Percentiles rank a stretch among this genome's conserved stretches.
These are phyloP conservation scores for Phataginus tricuspis DNA, from an alignment of 2,797 vertebrate genomes.

Conservation along the genomic window DNA sequence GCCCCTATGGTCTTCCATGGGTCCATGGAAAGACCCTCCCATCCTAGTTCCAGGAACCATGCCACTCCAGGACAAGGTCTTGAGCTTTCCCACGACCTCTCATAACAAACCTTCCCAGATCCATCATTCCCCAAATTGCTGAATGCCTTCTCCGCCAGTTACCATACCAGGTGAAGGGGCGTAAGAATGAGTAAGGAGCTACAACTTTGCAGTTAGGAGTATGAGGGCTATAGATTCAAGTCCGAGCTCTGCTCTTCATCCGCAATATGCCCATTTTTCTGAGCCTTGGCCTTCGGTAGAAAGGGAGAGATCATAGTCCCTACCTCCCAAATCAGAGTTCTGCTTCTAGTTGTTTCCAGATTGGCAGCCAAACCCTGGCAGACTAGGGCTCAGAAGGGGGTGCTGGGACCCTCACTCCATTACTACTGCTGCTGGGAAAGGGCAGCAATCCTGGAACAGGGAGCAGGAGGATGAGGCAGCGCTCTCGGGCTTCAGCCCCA, in stretches of 20 bases:
- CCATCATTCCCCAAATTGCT: not conserved
- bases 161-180: not conserved
- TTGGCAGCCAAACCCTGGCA: not conserved
- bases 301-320: not conserved
- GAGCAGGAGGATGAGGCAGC: not conserved
- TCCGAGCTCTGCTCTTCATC: not conserved
- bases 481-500: not conserved
- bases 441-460: not conserved
- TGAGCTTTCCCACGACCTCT: not conserved
- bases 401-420: not conserved
- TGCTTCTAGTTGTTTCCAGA: conserved; percentile 6
- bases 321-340: not conserved
- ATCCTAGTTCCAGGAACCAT: not conserved
- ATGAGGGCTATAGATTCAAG: not conserved
- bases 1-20: not conserved
- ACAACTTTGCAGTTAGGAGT: not conserved
- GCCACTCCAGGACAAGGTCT: not conserved
- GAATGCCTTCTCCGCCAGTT: not conserved
- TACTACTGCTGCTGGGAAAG: not conserved
- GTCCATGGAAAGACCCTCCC: not conserved
- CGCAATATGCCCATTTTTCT: not conserved
- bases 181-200: not conserved
- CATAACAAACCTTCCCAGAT: not conserved
- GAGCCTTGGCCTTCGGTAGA: conserved; percentile 8
- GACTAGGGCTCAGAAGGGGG: not conserved